Percentiles rank a stretch among this genome's conserved stretches.
phyloP scores from a whole-genome alignment of 2,113 vertebrate genomes.

The Microcebus griseorufus region DNA sequence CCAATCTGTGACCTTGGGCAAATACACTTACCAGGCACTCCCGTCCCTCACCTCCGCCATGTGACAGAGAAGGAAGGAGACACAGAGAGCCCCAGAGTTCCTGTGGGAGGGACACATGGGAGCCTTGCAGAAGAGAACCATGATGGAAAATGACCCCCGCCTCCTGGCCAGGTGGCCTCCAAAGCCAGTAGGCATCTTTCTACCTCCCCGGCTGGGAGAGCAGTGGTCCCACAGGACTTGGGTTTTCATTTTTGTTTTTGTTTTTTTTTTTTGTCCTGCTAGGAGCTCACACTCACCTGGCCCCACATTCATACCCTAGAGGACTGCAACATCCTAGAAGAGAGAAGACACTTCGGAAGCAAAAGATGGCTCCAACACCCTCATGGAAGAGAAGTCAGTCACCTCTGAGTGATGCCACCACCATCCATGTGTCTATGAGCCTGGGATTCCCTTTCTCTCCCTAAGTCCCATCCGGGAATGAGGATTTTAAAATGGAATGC shows the following conservation, averaged over 20 bases:
- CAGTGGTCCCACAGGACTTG: too few relatives aligned
- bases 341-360: not conserved
- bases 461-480: not conserved
- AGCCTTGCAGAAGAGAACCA: not conserved
- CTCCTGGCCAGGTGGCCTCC: not conserved
- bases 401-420: not conserved
- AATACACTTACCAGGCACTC: not conserved
- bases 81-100: not conserved
- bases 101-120: not conserved
- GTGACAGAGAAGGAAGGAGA: not conserved
- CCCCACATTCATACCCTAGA: not conserved
- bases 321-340: fast-evolving
- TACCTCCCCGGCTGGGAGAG: not conserved
- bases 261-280: too few relatives aligned
- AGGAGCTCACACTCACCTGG: not conserved
- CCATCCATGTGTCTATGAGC: too few relatives aligned
- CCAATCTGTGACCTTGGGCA: not conserved
- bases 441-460: not conserved
- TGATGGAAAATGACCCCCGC: fast-evolving
- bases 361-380: not conserved
- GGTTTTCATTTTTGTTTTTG: not conserved
- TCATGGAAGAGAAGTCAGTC: not conserved
- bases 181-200: not conserved
- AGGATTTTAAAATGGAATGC: not conserved
- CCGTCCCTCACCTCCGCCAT: not conserved